Evolutionary conservation across 2,888 invertebrate species (phyloP).

Genomic region (Habroteleia sp.): DNA sequence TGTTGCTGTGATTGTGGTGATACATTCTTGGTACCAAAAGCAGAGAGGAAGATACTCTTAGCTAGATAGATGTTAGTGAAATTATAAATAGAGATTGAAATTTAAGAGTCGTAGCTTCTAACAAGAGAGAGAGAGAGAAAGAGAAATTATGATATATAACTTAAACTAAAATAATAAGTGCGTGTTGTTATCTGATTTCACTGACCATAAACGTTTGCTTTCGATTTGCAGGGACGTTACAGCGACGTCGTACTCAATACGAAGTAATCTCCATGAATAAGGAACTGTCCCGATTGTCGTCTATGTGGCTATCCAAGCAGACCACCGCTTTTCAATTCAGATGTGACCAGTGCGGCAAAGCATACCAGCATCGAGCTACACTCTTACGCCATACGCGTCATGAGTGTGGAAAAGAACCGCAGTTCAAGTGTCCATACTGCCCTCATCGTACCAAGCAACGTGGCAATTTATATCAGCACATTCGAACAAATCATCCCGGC

Average conservation of each 20-base stretch:
- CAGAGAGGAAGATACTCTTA: constrained; percentile 5
- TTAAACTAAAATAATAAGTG: too few species aligned
- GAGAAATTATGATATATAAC: neutral
- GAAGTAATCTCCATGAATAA: constrained; percentile 35
- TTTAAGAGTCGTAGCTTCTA: constrained; percentile 2
- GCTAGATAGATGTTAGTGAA: constrained; percentile 5
- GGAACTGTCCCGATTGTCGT: constrained; percentile 18
- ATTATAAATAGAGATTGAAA: neutral
- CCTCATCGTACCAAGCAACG: constrained; percentile 66
- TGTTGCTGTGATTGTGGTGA: constrained; percentile 7
- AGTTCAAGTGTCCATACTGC: constrained; percentile 78
- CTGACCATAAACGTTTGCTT: constrained; percentile 31
- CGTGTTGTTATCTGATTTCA: neutral
- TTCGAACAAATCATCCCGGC: constrained; percentile 74
- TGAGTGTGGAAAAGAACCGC: constrained; percentile 78
- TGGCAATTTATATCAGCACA: constrained; percentile 78
- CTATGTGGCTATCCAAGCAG: constrained; percentile 28
- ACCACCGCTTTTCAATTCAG: constrained; percentile 67
- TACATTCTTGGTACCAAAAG: too few species aligned
- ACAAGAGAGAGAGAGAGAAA: constrained; percentile 9
- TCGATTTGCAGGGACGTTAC: constrained; percentile 58
- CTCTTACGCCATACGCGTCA: constrained; percentile 79
- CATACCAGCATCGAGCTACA: constrained; percentile 77
- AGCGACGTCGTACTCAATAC: constrained; percentile 66
- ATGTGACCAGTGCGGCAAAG: constrained; percentile 79